Percentiles rank a stretch among this genome's conserved stretches.
phyloP scores from a whole-genome alignment of 1,140 invertebrate genomes.

The Polypedilum pembai region DNA sequence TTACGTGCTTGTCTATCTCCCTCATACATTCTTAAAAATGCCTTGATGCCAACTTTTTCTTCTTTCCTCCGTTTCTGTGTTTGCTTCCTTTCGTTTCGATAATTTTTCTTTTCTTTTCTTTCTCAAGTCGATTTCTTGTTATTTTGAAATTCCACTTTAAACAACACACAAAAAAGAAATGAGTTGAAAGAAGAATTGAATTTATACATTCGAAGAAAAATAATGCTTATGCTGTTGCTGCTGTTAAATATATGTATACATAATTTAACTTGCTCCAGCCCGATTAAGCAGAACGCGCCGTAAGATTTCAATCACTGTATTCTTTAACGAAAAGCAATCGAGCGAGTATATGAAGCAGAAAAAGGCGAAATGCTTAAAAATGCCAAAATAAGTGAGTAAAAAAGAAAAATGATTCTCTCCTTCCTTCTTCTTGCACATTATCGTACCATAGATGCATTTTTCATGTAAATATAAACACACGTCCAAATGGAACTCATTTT shows the following conservation, averaged over 20 bases:
- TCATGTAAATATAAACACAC: not conserved
- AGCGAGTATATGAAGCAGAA: not conserved
- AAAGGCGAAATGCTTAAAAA: not conserved
- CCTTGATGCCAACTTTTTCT: not conserved
- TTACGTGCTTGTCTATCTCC: conserved; percentile 4
- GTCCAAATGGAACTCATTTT: not conserved
- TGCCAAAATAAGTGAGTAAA: not conserved
- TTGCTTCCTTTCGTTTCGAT: not conserved
- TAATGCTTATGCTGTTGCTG: not conserved
- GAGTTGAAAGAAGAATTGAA: not conserved
- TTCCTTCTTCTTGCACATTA: no score
- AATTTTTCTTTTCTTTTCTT: not conserved
- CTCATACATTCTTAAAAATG: not conserved
- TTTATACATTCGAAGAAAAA: not conserved
- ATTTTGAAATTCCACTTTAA: conserved; percentile 13
- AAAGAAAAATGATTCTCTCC: not conserved
- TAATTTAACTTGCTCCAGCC: not conserved
- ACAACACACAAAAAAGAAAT: not conserved
- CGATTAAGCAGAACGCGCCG: conserved; percentile 2
- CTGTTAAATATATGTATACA: not conserved
- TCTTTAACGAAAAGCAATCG: not conserved
- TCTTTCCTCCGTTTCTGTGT: not conserved
- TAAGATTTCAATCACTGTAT: not conserved
- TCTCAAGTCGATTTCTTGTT: not conserved
- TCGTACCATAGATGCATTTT: no score